These are phyloP conservation scores for Gyps fulvus DNA, from an alignment of 2,113 vertebrate genomes.

Conservation along the genomic window DNA sequence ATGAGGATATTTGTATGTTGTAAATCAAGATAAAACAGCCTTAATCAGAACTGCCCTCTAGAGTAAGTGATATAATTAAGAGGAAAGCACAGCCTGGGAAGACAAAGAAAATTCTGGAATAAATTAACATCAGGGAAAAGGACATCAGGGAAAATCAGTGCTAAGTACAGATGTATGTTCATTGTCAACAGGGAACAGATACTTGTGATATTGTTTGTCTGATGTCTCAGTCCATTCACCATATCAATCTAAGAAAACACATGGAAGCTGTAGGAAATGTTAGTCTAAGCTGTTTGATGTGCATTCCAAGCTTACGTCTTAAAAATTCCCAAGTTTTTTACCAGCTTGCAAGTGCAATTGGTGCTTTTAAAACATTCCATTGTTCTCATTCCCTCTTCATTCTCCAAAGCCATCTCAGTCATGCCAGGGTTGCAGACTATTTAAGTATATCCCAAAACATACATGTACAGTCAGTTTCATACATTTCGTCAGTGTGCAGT, in stretches of 20 bases:
- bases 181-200: background rate
- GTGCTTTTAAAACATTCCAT: background rate
- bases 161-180: background rate
- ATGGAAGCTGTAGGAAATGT: background rate
- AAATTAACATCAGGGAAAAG: background rate
- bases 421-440: background rate
- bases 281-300: background rate
- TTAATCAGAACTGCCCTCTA: background rate
- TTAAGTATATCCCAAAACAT: background rate
- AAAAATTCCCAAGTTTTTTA: background rate
- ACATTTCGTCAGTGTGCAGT: background rate
- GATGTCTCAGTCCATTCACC: background rate
- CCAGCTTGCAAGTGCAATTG: background rate
- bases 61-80: background rate
- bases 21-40: background rate
- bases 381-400: background rate
- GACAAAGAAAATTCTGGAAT: background rate
- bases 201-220: background rate
- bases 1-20: background rate
- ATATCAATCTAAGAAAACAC: background rate
- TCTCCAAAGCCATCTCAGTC: background rate
- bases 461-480: background rate
- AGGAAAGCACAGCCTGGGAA: background rate
- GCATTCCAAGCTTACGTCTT: background rate
- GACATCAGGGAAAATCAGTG: background rate